Evolutionary conservation across 1,140 invertebrate genomes (phyloP).

Genomic region (Leptinotarsa defecta): DNA sequence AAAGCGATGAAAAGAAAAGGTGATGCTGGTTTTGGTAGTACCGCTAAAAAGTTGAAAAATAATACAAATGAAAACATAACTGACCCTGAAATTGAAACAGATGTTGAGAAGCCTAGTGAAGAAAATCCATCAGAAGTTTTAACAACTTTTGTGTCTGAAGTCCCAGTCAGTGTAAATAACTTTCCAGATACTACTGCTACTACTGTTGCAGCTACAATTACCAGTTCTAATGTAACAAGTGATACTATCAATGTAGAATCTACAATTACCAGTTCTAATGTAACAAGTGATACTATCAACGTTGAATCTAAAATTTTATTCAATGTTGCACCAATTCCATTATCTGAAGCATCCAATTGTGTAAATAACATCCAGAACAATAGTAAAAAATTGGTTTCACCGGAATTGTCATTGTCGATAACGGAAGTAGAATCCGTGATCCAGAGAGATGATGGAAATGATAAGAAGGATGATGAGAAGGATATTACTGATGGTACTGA

Average conservation of each 20-base stretch:
- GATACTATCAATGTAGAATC: no score
- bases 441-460: not conserved
- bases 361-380: not conserved
- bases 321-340: no score
- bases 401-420: not conserved
- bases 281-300: no score
- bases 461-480: no score
- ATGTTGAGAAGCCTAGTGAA: not conserved
- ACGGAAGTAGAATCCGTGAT: not conserved
- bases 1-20: conserved; percentile 16
- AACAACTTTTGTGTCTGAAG: not conserved
- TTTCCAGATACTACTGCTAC: not conserved
- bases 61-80: not conserved
- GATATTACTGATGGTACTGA: no score
- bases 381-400: not conserved
- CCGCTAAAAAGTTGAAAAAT: not conserved
- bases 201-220: not conserved
- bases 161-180: not conserved
- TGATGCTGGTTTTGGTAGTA: not conserved
- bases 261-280: no score
- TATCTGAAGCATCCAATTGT: no score
- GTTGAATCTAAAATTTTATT: no score
- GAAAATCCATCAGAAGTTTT: not conserved
- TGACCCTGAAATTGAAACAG: no score
- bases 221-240: no score